Percentiles rank a stretch among this genome's conserved stretches.
These are phyloP conservation scores for Gallinago undulata DNA, from an alignment of 2,113 vertebrate genomes.

Conservation along the genomic window DNA sequence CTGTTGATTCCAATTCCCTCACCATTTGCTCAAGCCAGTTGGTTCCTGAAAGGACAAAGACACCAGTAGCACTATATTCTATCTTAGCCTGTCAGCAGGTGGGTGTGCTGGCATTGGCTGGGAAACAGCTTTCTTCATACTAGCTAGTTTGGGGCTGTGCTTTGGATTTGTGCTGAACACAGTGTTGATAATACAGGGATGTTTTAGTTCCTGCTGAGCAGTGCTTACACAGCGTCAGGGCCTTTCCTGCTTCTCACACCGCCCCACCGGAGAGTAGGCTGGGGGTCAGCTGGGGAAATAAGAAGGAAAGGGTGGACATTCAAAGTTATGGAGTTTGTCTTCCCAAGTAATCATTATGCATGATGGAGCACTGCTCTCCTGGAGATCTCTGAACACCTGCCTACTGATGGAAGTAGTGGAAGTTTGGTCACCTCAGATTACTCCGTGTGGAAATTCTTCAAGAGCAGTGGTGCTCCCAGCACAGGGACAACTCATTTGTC, in stretches of 20 bases:
- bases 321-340: background rate
- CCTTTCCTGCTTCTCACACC: background rate
- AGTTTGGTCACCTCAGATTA: background rate
- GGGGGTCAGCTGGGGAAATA: background rate
- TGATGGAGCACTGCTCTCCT: background rate
- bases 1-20: background rate
- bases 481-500: background rate
- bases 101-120: background rate
- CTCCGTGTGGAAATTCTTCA: background rate
- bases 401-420: rapidly evolving
- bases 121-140: background rate
- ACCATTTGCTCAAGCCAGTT: constrained; percentile 43
- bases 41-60: constrained; percentile 1
- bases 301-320: background rate
- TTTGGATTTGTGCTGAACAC: background rate
- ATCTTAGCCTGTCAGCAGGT: background rate
- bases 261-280: background rate
- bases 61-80: background rate
- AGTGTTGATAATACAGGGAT: background rate
- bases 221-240: background rate
- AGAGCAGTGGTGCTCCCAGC: background rate
- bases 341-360: rapidly evolving
- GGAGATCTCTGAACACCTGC: background rate
- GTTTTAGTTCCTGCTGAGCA: background rate
- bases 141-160: background rate